These are phyloP conservation scores for Hyperoplus lanceolatus DNA, from an alignment of 2,797 vertebrate species.

Conservation along the genomic window DNA sequence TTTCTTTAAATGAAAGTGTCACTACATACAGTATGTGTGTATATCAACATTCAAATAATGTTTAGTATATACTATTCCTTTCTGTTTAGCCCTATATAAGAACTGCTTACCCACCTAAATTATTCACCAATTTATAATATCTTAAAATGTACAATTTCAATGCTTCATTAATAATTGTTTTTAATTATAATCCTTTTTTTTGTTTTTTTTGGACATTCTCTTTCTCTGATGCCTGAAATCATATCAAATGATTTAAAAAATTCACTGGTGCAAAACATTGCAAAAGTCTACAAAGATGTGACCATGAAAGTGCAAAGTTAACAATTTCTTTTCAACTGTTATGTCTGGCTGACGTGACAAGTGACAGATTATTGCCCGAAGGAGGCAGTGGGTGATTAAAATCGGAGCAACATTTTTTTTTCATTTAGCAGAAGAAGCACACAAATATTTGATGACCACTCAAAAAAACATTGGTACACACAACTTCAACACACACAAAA, in stretches of 20 bases:
- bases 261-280: conserved; percentile 84
- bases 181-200: conserved; percentile 24
- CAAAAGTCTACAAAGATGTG: conserved; percentile 81
- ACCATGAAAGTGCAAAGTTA: conserved; percentile 80
- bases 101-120: conserved; percentile 26
- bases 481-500: conserved; percentile 83
- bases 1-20: conserved; percentile 33
- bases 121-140: conserved; percentile 28
- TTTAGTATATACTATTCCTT: conserved; percentile 20
- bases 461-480: conserved; percentile 80
- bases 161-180: conserved; percentile 43
- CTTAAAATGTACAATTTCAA: conserved; percentile 54
- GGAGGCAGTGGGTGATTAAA: conserved; percentile 34
- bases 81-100: conserved; percentile 12
- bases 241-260: conserved; percentile 78
- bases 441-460: conserved; percentile 81
- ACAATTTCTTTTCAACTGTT: conserved; percentile 55
- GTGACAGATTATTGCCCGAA: conserved; percentile 55
- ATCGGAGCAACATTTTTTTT: conserved; percentile 79
- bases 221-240: conserved; percentile 61
- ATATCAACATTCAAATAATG: conserved; percentile 39
- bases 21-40: conserved; percentile 15
- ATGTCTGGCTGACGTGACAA: conserved; percentile 65
- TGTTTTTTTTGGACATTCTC: conserved; percentile 49
- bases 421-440: conserved; percentile 79